Base-by-base conservation (phyloP, 1,140 invertebrate species). In the Diploscapter pachys region DNA sequence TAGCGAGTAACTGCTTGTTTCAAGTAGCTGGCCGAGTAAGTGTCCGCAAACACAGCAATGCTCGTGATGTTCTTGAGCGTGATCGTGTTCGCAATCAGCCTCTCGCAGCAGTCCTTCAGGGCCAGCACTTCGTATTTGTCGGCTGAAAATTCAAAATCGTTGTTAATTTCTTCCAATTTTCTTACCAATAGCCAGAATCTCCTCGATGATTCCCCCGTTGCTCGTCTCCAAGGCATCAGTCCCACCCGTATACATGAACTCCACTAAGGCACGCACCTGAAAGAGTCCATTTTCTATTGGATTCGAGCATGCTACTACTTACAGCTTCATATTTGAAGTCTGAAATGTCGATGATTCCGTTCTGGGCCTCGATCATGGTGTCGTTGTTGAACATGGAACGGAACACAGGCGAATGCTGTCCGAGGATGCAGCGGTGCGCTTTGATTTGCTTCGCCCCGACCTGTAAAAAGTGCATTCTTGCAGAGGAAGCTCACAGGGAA, bases 361-460 rank as follows among this genome's bases (percentile, higher is more conserved):
- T 79, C 65, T 83, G 81, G 3, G 81, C 82, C 62, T 82, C 81
- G 13, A 83, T 59, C 81, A 83, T 82, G 3, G 70, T 68, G 3
- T 81, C 80, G 56, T 84, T 80, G 3, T 69, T 63, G 63, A 84
- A 84, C 82, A 84, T 84, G 9, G 79, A 81, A 54, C 79, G 75
- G 63, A 84, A 84, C 3, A 84, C 83, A 8, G 76, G 73, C 4
- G 81, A 83, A 59, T 83, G 62, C 64, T 85, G 83, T 49, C 78
- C 83, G 13, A 84, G 66, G 66, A 84, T 81, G 59, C 82, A 83
- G 56, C 83, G 76, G 73, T 84, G 82, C 4, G 83, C 82, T 59
- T 79, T 80, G 53, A 82, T 81, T 5, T 50, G 9, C 65, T 82
- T 83, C 4, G 13, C 57, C 4, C 80, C 80, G n/a, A 81, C 79